Percentiles rank a stretch among this genome's conserved stretches.
phyloP scores from a whole-genome alignment of 2,113 vertebrate species.

The Pseudopipra pipra region DNA sequence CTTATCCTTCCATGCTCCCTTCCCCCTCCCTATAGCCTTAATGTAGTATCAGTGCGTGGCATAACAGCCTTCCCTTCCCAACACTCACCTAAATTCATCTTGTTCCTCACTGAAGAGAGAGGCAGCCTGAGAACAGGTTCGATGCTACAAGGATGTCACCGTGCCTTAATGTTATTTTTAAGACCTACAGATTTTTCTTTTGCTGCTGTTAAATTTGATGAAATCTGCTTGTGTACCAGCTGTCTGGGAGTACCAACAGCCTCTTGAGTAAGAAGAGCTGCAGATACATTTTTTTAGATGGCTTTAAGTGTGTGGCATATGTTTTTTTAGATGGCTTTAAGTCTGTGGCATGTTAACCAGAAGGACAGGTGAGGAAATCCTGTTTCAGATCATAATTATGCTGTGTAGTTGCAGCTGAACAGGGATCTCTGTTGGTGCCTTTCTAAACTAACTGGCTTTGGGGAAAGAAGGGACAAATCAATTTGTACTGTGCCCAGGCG shows the following conservation, averaged over 20 bases:
- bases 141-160: not conserved
- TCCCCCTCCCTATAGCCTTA: not conserved
- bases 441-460: not conserved
- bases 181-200: not conserved
- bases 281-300: not conserved
- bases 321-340: not conserved
- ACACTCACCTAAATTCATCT: not conserved
- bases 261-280: not conserved
- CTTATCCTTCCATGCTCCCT: not conserved
- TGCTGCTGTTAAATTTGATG: not conserved
- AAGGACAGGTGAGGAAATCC: not conserved
- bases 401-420: not conserved
- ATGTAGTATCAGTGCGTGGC: fast-evolving
- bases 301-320: not conserved
- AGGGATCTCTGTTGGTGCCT: not conserved
- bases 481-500: not conserved
- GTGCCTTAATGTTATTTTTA: not conserved
- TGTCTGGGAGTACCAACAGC: not conserved
- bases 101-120: not conserved
- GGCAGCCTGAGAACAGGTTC: not conserved
- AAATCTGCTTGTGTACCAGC: not conserved
- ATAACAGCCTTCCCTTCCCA: not conserved
- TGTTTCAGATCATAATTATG: not conserved
- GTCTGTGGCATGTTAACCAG: not conserved
- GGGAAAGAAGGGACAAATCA: not conserved